Conservation (phyloP, 2,888 invertebrate genomes). For the Cheilosia pagana region DNA sequence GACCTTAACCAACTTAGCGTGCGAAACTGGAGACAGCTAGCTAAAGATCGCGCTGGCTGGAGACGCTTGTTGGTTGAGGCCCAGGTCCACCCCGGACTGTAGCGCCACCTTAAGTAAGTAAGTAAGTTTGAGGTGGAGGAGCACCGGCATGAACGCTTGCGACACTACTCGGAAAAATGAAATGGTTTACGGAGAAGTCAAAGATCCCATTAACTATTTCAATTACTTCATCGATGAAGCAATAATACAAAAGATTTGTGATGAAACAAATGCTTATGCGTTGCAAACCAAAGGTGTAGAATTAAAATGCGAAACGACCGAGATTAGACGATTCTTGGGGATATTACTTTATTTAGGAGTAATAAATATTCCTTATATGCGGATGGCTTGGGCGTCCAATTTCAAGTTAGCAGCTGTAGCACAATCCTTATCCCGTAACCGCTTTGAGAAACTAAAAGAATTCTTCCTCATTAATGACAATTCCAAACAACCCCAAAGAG, state of each 20-base stretch:
- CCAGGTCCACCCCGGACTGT: too few species aligned
- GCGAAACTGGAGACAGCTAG: too few species aligned
- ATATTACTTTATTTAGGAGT: neutral
- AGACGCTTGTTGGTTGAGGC: too few species aligned
- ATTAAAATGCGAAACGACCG: slow-evolving; percentile 11
- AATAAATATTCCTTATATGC: slow-evolving; percentile 20
- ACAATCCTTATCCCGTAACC: slow-evolving; percentile 14
- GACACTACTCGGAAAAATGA: slow-evolving; percentile 24
- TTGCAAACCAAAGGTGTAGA: slow-evolving; percentile 27
- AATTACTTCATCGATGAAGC: slow-evolving; percentile 21
- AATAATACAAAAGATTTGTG: slow-evolving; percentile 16
- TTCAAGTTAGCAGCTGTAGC: slow-evolving; percentile 31
- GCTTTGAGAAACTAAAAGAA: slow-evolving; percentile 36
- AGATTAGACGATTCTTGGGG: slow-evolving; percentile 20
- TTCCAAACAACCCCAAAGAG: slow-evolving; percentile 15
- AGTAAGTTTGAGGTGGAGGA: slow-evolving; percentile 36
- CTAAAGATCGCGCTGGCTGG: too few species aligned
- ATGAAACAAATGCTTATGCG: slow-evolving; percentile 31
- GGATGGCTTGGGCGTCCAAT: slow-evolving; percentile 34
- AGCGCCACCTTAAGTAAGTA: too few species aligned
- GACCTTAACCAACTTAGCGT: too few species aligned
- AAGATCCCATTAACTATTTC: slow-evolving; percentile 40
- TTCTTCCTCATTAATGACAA: slow-evolving; percentile 32
- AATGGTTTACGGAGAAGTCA: neutral
- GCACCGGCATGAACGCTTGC: neutral